Percentiles rank a stretch among this genome's conserved stretches.
Evolutionary conservation across 2,888 invertebrate genomes (phyloP).

Genomic region (Synanthedon andrenaeformis): DNA sequence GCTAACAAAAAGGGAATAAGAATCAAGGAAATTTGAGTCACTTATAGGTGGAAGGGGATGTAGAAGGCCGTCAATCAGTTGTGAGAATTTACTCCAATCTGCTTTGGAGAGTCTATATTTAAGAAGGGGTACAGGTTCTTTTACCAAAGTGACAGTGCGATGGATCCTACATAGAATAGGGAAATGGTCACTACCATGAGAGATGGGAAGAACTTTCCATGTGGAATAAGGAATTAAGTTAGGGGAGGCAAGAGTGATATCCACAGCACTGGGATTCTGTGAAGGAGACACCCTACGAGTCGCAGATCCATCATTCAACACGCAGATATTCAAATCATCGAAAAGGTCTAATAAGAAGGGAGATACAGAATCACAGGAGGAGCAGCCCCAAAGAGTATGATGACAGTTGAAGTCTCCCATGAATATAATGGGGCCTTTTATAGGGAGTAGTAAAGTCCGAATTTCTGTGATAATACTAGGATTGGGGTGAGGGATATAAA

Average conservation of each 20-base stretch:
- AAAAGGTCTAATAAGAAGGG: not conserved
- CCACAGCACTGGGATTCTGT: conserved; percentile 1
- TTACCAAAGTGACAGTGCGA: not conserved
- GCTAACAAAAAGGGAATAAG: too few species aligned
- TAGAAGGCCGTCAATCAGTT: not conserved
- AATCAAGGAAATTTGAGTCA: not conserved
- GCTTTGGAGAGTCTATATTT: conserved; percentile 1
- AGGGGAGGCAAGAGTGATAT: conserved; percentile 1
- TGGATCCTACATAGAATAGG: not conserved
- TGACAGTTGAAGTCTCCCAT: conserved; percentile 2
- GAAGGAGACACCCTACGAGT: not conserved
- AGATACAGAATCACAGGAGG: not conserved
- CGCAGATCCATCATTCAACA: conserved; percentile 3
- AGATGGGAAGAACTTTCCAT: not conserved
- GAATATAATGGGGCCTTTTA: not conserved
- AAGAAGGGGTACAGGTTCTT: not conserved
- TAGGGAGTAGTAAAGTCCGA: not conserved
- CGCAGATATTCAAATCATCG: conserved; percentile 2
- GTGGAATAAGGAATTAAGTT: not conserved
- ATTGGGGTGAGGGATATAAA: not conserved
- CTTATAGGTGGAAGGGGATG: not conserved
- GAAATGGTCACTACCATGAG: conserved; percentile 4
- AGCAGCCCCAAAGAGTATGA: not conserved
- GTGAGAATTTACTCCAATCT: not conserved
- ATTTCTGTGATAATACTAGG: not conserved